Percentiles rank a stretch among this genome's conserved stretches.
Evolutionary conservation across 2,888 invertebrate species (phyloP).

Genomic region (Thumatha senex): DNA sequence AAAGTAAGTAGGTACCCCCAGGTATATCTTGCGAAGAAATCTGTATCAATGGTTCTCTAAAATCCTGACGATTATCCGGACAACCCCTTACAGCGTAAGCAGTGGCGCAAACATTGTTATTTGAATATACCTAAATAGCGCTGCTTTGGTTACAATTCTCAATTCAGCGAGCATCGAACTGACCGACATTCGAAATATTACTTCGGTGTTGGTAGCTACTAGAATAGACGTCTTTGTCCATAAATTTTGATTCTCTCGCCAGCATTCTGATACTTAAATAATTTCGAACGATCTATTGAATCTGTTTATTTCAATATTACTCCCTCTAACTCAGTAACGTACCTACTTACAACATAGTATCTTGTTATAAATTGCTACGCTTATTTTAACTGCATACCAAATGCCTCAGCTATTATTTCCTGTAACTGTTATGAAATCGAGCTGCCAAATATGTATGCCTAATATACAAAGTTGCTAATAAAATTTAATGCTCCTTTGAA

Average conservation of each 20-base stretch:
- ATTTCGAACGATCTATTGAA: too few relatives aligned
- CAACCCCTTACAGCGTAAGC: too few relatives aligned
- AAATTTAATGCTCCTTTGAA: conserved; percentile 25
- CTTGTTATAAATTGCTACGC: conserved; percentile 33
- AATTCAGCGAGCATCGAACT: conserved; percentile 11
- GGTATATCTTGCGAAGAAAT: too few relatives aligned
- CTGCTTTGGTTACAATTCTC: conserved; percentile 28
- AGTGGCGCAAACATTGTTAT: not conserved
- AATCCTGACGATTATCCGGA: too few relatives aligned
- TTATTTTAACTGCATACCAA: conserved; percentile 28
- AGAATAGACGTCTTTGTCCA: too few relatives aligned
- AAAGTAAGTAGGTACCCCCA: too few relatives aligned
- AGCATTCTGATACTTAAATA: too few relatives aligned
- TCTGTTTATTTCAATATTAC: too few relatives aligned
- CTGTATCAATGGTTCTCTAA: too few relatives aligned
- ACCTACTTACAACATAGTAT: conserved; percentile 19
- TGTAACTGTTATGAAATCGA: conserved; percentile 32
- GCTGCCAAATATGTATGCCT: conserved; percentile 10
- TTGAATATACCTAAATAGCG: conserved; percentile 23
- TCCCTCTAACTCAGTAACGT: too few relatives aligned
- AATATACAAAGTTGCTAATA: conserved; percentile 37
- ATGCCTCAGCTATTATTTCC: conserved; percentile 34
- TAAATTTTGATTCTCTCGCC: too few relatives aligned
- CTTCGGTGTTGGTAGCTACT: too few relatives aligned
- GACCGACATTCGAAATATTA: conserved; percentile 22